Evolutionary conservation across 92 coral and sea anemone species (phyloP).

Genomic region (Epizoanthus illoricatus): DNA sequence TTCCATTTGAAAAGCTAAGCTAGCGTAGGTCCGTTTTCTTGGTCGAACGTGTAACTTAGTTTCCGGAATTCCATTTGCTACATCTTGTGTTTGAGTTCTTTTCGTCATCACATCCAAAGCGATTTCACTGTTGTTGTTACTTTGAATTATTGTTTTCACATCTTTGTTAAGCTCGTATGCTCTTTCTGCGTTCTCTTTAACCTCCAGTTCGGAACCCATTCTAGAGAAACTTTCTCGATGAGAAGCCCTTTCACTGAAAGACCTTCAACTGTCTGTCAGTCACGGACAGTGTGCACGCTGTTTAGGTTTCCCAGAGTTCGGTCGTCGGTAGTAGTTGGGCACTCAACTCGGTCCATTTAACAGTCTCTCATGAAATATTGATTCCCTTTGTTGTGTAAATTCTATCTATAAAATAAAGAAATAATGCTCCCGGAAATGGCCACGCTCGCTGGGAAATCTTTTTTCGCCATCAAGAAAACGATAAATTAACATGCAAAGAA

Average conservation of each 20-base stretch:
- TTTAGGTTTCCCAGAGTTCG: slow-evolving; percentile 25
- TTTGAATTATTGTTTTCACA: slow-evolving; percentile 9
- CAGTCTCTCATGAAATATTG: slow-evolving; percentile 73
- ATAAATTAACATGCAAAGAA: slow-evolving; percentile 21
- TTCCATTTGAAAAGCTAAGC: slow-evolving; percentile 74
- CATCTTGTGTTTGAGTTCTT: slow-evolving; percentile 29
- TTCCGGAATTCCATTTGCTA: slow-evolving; percentile 4
- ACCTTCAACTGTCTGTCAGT: slow-evolving; percentile 37
- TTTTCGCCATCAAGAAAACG: slow-evolving; percentile 28
- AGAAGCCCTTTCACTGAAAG: slow-evolving; percentile 37
- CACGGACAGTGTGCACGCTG: slow-evolving; percentile 2
- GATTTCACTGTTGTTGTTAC: slow-evolving; percentile 23
- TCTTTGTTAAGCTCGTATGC: slow-evolving; percentile 35
- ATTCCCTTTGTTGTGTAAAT: slow-evolving; percentile 89
- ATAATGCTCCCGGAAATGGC: slow-evolving; percentile 73
- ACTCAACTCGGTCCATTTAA: slow-evolving; percentile 54
- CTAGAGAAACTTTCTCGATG: slow-evolving; percentile 35
- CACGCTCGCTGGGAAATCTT: slow-evolving; percentile 11
- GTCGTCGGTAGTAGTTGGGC: slow-evolving; percentile 22
- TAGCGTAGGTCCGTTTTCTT: slow-evolving; percentile 55
- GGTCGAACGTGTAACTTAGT: slow-evolving; percentile 36
- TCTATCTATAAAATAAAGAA: slow-evolving; percentile 65
- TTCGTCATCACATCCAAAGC: slow-evolving; percentile 39
- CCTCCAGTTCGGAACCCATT: slow-evolving; percentile 43
- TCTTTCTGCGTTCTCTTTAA: slow-evolving; percentile 32